Evolutionary conservation across 2,888 invertebrate genomes (phyloP).

Genomic region (Sturmia bella): DNA sequence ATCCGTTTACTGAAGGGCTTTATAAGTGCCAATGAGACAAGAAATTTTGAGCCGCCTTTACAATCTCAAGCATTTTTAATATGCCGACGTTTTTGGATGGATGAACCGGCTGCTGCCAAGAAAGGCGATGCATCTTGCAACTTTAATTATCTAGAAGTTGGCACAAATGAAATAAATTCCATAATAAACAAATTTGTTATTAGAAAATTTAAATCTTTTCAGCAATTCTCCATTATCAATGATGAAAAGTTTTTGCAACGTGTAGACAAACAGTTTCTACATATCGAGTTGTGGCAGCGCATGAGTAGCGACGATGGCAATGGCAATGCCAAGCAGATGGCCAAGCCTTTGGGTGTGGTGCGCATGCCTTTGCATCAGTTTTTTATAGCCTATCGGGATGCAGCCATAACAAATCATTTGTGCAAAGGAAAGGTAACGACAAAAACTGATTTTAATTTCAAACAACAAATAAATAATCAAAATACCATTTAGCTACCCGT

Average conservation of each 20-base stretch:
- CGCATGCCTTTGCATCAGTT: conserved; percentile 85
- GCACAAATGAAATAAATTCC: background rate
- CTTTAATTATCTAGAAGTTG: conserved; percentile 78
- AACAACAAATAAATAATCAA: background rate
- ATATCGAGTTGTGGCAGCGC: conserved; percentile 83
- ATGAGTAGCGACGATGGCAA: conserved; percentile 64
- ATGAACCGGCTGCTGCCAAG: conserved; percentile 73
- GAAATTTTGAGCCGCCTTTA: conserved; percentile 70
- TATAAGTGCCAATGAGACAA: conserved; percentile 76
- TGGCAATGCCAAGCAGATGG: conserved; percentile 69
- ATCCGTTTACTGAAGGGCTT: conserved; percentile 78
- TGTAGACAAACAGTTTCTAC: conserved; percentile 83
- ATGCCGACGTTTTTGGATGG: conserved; percentile 80
- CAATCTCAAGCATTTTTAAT: conserved; percentile 73
- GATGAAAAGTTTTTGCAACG: conserved; percentile 83
- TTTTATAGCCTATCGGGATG: conserved; percentile 84
- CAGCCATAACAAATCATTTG: conserved; percentile 83
- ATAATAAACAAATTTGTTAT: background rate
- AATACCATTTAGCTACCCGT: conserved; percentile 83
- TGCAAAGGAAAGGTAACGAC: conserved; percentile 82
- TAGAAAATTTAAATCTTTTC: conserved; percentile 68
- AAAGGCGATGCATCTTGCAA: conserved; percentile 69
- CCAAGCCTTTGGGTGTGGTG: conserved; percentile 82
- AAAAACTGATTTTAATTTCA: background rate
- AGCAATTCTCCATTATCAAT: conserved; percentile 84